These are phyloP conservation scores for Myotis planiceps DNA, from an alignment of 2,797 vertebrate species.

Conservation along the genomic window DNA sequence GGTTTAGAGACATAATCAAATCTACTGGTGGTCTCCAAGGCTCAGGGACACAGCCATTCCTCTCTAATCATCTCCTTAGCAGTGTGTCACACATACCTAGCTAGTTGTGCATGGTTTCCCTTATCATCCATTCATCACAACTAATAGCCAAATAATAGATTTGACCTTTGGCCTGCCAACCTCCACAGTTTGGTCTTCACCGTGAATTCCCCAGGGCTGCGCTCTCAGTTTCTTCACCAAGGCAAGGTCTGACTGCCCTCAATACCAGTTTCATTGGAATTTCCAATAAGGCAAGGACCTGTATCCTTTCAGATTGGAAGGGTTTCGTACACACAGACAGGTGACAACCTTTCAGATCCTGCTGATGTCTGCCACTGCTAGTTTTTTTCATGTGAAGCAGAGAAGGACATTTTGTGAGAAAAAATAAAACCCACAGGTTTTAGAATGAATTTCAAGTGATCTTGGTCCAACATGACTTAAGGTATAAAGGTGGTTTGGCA, in stretches of 20 bases:
- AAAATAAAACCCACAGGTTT: not conserved
- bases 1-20: not conserved
- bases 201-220: not conserved
- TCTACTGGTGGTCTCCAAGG: not conserved
- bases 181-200: not conserved
- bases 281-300: not conserved
- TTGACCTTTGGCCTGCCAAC: not conserved
- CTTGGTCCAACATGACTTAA: not conserved
- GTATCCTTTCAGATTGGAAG: not conserved
- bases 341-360: not conserved
- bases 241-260: not conserved
- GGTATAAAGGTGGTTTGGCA: not conserved
- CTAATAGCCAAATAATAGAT: conserved; percentile 33
- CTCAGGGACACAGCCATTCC: not conserved
- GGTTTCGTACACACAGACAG: not conserved
- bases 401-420: not conserved
- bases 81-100: not conserved
- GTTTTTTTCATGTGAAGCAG: not conserved
- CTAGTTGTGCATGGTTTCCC: not conserved
- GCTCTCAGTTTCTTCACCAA: not conserved
- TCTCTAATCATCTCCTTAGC: not conserved
- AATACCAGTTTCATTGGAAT: fast-evolving
- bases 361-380: not conserved
- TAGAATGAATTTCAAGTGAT: not conserved
- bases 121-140: not conserved